Evolutionary conservation across 2,888 invertebrate species (phyloP), one percentile per base, ranked within the genome.

Genomic region (Gandaritis pyraliata): DNA sequence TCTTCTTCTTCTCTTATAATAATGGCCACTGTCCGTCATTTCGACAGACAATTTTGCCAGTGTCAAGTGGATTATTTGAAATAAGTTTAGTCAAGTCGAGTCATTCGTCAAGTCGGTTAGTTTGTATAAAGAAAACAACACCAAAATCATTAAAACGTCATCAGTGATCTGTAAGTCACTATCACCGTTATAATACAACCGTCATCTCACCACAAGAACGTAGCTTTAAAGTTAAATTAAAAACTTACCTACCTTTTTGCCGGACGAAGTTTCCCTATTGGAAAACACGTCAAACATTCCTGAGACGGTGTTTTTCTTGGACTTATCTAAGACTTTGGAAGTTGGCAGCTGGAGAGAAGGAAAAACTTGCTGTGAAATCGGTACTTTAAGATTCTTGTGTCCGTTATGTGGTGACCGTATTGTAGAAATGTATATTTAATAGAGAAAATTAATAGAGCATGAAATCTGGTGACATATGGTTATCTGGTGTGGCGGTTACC

Each of bases 251-350:
- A 48, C 56, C 60, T 68, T 72, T 70, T 71, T 70, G 66, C 66
- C 36, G 60, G 66, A 53, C 65, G 57, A 30, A 45, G 54, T 66
- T 64, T 58, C 50, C 50, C 48, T 72, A 71, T 72, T 64, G 69
- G 70, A 65, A 68, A 72, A 70, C 67, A 67, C 66, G 72, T 69
- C 70, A 71, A 69, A 61, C 64, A 62, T 66, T 69, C 66, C 53
- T 53, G 61, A 64, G 58, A 48, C 51, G 68, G 50, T 70, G 70
- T 69, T 71, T 70, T 69, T 68, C 66, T 65, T 62, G 49, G 65
- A 65, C 71, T 68, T 70, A 66, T 68, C 66, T 68, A 51, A 59
- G 59, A 69, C 68, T 67, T 69, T 53, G 52, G 49, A 65, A 64
- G 64, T 66, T 57, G 58, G 58, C 55, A 56, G 59, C 59, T 59